These are phyloP conservation scores for Piezodorus guildinii DNA, from an alignment of 1,140 invertebrate species.

Conservation along the genomic window DNA sequence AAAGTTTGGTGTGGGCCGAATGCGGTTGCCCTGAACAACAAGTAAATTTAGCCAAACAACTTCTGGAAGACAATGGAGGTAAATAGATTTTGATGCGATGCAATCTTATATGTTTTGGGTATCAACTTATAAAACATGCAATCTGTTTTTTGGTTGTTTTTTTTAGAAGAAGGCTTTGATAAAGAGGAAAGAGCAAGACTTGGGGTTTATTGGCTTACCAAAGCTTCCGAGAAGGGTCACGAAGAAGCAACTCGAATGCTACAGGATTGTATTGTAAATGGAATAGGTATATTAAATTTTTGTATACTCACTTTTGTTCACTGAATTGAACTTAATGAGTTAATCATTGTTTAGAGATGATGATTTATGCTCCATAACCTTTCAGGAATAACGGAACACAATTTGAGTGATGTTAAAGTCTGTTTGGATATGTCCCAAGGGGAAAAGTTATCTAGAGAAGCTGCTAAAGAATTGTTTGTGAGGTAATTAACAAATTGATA, in stretches of 20 bases:
- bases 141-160: not conserved
- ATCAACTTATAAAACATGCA: too few relatives aligned
- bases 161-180: conserved; percentile 41
- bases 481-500: conserved; percentile 39
- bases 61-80: conserved; percentile 7
- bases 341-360: too few relatives aligned
- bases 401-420: conserved; percentile 67
- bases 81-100: not conserved
- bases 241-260: conserved; percentile 70
- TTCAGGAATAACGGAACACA: conserved; percentile 63
- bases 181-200: conserved; percentile 49
- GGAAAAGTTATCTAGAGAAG: conserved; percentile 73
- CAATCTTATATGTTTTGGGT: not conserved
- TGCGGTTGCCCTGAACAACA: conserved; percentile 3
- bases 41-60: not conserved
- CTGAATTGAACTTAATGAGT: not conserved
- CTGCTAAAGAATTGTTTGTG: conserved; percentile 70
- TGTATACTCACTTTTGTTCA: not conserved
- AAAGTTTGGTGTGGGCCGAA: conserved; percentile 1
- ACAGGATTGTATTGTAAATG: conserved; percentile 60
- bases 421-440: conserved; percentile 70
- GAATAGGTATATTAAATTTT: conserved; percentile 38
- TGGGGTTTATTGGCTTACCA: conserved; percentile 78
- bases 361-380: too few relatives aligned
- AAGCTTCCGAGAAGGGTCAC: conserved; percentile 80